Evolutionary conservation across 2,888 invertebrate genomes (phyloP), one percentile per base, ranked within the genome.

Genomic region (Polydrusus tereticollis): DNA sequence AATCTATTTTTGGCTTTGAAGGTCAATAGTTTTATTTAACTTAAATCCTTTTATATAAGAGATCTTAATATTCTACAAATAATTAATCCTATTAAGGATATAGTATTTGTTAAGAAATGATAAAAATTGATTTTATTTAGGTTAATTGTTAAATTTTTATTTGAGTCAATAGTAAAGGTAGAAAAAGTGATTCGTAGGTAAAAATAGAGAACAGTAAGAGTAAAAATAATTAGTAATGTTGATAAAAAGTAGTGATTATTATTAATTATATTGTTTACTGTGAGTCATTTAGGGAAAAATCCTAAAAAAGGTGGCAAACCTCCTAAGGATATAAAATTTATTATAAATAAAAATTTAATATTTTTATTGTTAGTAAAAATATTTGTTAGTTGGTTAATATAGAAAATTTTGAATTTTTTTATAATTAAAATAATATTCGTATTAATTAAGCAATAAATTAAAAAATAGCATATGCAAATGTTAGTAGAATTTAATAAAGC

Each of bases 1-100:
- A 83, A 84, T 86, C 87, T 89, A 88, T 88, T 86, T 82, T 86
- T 84, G 89, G 87, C 88, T 90, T 89, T 89, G 88, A 90, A 89
- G 88, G 88, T 85, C 89, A 87, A 86, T 86, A 89, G 89, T 89
- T 89, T n/a, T 89, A 70, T 76, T 88, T 88, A 88, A 88, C 88
- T 88, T 88, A 88, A 88, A 89, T 86, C 86, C 87, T 88, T 88
- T 85, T 41, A 41, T 41, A n/a, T 33, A 71, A 55, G 71, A 68
- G 58, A 69, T 20, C 26, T 72, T 33, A 80, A 87, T 1, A 1
- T 10, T 33, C 6, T 33, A 33, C 6, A 33, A 10, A 33, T 10
- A n/a, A n/a, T n/a, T n/a, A n/a, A n/a, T n/a, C n/a, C n/a, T n/a
- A n/a, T n/a, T n/a, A n/a, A n/a, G n/a, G n/a, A n/a, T n/a, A n/a